These are phyloP conservation scores for Sarcoramphus papa DNA, from an alignment of 2,797 vertebrate genomes.

Conservation along the genomic window DNA sequence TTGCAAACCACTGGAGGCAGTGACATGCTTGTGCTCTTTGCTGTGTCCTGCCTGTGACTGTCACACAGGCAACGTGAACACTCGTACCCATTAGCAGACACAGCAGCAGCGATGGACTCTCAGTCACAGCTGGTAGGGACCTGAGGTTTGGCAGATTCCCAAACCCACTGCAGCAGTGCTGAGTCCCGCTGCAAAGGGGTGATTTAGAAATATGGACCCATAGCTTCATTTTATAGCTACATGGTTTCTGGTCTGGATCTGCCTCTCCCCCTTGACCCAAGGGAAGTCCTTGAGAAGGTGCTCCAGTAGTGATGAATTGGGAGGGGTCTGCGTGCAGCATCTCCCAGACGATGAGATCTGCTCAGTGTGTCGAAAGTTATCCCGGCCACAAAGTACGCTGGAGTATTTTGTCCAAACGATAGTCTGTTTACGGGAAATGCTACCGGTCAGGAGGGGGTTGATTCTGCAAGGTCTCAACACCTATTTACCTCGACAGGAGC, in stretches of 20 bases:
- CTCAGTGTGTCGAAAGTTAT: not conserved
- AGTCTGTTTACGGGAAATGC: not conserved
- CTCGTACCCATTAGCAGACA: fast-evolving
- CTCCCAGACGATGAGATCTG: not conserved
- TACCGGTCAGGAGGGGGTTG: not conserved
- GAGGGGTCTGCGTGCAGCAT: not conserved
- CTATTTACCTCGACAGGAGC: not conserved
- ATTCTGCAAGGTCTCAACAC: not conserved
- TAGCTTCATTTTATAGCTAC: not conserved
- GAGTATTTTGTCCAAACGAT: not conserved
- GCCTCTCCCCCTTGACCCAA: not conserved
- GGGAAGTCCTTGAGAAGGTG: not conserved
- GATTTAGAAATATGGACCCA: not conserved
- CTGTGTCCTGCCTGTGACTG: not conserved
- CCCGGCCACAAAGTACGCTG: not conserved
- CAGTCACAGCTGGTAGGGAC: not conserved
- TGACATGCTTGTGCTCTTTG: not conserved
- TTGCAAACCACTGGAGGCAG: not conserved
- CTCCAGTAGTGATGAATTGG: fast-evolving
- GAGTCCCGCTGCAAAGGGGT: not conserved
- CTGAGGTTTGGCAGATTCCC: not conserved
- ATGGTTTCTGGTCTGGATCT: not conserved
- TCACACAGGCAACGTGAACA: fast-evolving
- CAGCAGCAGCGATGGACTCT: not conserved
- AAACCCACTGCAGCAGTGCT: not conserved